Conservation (phyloP, 2,888 invertebrate species). For the Epirrhoe alternata region DNA sequence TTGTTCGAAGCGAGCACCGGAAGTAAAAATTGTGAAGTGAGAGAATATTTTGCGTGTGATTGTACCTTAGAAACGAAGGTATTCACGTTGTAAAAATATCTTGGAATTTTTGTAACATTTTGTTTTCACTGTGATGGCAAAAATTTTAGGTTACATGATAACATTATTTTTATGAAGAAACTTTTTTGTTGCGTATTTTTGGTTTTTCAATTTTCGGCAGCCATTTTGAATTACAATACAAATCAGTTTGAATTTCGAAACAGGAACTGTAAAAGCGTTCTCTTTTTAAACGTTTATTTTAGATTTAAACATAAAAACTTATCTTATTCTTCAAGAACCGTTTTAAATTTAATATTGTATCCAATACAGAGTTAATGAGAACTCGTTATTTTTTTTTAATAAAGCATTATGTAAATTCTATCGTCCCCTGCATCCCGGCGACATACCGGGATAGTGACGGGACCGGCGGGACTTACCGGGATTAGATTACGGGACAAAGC, state of each 20-base stretch:
- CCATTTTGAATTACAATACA: not conserved
- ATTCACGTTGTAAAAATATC: constrained; percentile 16
- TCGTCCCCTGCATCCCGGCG: constrained; percentile 37
- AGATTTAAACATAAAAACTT: not conserved
- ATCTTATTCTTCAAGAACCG: constrained; percentile 3
- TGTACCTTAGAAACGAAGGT: constrained; percentile 23
- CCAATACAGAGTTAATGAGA: constrained; percentile 49
- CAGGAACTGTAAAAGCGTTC: too few species aligned
- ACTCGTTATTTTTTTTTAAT: constrained; percentile 56
- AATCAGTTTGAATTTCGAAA: not conserved
- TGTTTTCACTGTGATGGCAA: not conserved
- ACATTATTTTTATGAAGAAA: not conserved
- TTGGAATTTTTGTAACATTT: constrained; percentile 10
- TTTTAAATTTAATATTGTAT: constrained; percentile 17
- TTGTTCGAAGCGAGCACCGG: constrained; percentile 50
- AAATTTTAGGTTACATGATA: not conserved
- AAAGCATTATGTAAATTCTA: constrained; percentile 58
- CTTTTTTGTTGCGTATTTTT: not conserved
- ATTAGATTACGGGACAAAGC: constrained; percentile 10
- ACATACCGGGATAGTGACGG: constrained; percentile 33
- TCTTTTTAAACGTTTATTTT: not conserved
- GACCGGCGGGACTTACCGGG: constrained; percentile 12
- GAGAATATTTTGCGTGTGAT: constrained; percentile 32
- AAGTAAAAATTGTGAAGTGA: constrained; percentile 39
- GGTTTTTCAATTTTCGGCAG: not conserved